Percentiles rank a stretch among this genome's conserved stretches.
Evolutionary conservation across 2,113 vertebrate species (phyloP).

Genomic region (Pangasianodon gigas): DNA sequence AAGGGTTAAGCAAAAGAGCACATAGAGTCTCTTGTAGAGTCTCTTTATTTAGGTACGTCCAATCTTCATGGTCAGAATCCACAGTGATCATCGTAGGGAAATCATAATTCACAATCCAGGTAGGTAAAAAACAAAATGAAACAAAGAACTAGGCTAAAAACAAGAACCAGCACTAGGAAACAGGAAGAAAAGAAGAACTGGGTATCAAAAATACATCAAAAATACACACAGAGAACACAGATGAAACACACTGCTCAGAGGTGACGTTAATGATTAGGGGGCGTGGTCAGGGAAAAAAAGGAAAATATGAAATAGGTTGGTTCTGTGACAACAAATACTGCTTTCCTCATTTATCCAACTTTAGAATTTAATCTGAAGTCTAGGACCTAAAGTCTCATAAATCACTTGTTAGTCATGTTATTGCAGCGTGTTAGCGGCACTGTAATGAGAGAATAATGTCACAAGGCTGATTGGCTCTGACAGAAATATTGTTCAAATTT

Average conservation of each 20-base stretch:
- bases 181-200: neutral
- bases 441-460: conserved; percentile 29
- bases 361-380: conserved; percentile 13
- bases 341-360: conserved; percentile 19
- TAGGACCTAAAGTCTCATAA: conserved; percentile 31
- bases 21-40: neutral
- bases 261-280: neutral
- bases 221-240: neutral
- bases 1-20: neutral
- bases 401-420: conserved; percentile 28
- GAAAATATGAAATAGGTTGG: neutral
- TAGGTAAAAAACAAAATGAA: neutral
- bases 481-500: conserved; percentile 44
- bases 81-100: neutral
- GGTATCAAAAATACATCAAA: neutral
- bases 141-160: neutral
- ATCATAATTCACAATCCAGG: neutral
- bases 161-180: neutral
- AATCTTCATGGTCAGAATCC: neutral
- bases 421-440: conserved; percentile 25
- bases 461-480: conserved; percentile 26
- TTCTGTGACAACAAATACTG: conserved; percentile 5
- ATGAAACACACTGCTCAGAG: neutral
- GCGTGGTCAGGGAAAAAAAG: neutral
- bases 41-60: neutral